These are phyloP conservation scores for Clunio marinus DNA, from an alignment of 2,888 invertebrate species.

Conservation along the genomic window DNA sequence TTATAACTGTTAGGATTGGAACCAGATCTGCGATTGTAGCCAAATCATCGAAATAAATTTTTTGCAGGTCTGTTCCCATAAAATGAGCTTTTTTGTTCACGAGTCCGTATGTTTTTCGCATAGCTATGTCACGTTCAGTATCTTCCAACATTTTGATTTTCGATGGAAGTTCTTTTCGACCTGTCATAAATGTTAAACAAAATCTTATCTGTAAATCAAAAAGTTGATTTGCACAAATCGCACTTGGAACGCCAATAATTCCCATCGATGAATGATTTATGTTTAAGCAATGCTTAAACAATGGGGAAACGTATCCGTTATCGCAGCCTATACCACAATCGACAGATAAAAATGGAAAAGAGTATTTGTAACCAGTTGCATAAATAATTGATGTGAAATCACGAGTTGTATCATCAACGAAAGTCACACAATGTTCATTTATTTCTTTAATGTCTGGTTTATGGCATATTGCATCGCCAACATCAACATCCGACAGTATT, in stretches of 20 bases:
- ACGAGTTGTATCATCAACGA: background rate
- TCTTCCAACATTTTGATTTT: conserved; percentile 60
- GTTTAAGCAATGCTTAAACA: background rate
- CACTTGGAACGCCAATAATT: too few relatives aligned
- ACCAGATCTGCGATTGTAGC: conserved; percentile 60
- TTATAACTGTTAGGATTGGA: conserved; percentile 65
- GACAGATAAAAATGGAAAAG: background rate
- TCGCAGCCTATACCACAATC: background rate
- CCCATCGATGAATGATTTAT: background rate
- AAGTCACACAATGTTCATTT: background rate
- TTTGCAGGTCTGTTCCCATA: conserved; percentile 61
- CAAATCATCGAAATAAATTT: conserved; percentile 65
- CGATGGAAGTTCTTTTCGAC: conserved; percentile 59
- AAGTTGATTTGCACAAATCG: too few relatives aligned
- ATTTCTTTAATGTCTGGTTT: background rate
- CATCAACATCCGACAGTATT: conserved; percentile 60
- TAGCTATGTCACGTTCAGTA: conserved; percentile 58
- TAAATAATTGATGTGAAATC: background rate
- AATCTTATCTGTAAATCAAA: conserved; percentile 73
- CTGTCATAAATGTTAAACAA: conserved; percentile 61
- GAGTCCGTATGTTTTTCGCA: conserved; percentile 63
- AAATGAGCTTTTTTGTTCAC: conserved; percentile 72
- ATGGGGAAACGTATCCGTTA: background rate
- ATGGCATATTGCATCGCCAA: conserved; percentile 41
- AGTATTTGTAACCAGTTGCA: background rate